Base-by-base conservation (phyloP, 1,140 invertebrate species). In the Bombus waltoni region DNA sequence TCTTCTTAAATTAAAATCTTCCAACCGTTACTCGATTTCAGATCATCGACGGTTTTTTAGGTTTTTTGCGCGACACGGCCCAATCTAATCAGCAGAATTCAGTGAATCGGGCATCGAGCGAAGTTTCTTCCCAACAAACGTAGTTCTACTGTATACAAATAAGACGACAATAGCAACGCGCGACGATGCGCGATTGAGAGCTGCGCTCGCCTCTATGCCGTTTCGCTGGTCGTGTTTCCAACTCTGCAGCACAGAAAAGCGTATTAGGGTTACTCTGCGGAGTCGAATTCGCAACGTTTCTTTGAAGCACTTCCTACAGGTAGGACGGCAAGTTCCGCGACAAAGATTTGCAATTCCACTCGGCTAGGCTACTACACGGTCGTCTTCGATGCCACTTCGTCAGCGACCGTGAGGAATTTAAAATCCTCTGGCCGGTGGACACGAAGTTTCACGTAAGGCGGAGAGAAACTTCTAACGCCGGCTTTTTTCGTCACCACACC, bases 291-390 rank as follows among this genome's bases (percentile, higher is more conserved):
- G 40, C 70, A 72, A 72, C 70, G 1, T 40, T 72, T 72, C 70
- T 71, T 78, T 18, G 59, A 65, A 22, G 53, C 77, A 59, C 38
- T 81, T 65, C 1, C 9, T 35, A 28, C n/a, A 32, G 71, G 72
- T 35, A 57, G 65, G 8, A 22, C 38, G 18, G 44, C 57, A 72
- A 73, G 47, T 83, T 76, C 42, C 72, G 76, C 76, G 86, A 83
- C 88, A 59, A 88, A 70, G 62, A 89, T 89, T 88, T 88, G 76
- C 87, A 88, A 88, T 88, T 89, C 82, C 82, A 35, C 53, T 62
- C 68, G 62, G 66, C 47, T 68, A 59, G 59, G 4, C 28, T 53
- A 47, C 44, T 28, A 25, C 68, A 32, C 25, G 53, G 38, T 42
- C 70, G 38, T 74, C 71, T 40, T 22, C 40, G 5, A 22, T 59